Evolutionary conservation across 2,888 invertebrate genomes (phyloP), one percentile per base, ranked within the genome.

Genomic region (Caenorhabditis auriculariae): DNA sequence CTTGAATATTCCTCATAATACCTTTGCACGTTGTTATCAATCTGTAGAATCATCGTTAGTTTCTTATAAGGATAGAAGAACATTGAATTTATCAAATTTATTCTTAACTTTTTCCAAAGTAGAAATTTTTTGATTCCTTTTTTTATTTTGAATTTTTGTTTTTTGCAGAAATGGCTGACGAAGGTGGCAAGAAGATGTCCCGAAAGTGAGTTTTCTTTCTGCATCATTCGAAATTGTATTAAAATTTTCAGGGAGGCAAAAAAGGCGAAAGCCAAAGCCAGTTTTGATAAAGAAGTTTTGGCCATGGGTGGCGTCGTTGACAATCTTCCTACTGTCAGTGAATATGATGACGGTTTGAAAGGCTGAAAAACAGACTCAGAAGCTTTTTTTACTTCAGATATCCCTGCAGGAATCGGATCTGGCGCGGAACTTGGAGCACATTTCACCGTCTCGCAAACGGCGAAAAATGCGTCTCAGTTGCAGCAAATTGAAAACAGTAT

Each of bases 381-480:
- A 42, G 23, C 9, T 47, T 44, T 15, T 44, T 28, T 48, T 52
- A 28, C 45, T 47, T 55, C 54, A 48, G 72, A 55, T n/a, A n/a
- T n/a, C n/a, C n/a, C n/a, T 17, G 74, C 68, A 21, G 81, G 81
- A 29, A 81, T 81, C 57, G 81, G 81, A n/a, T 70, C 75, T 0
- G 79, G 72, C 2, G 72, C 66, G 12, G 91, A 91, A 54, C 84
- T 93, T 17, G 92, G 90, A 57, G 89, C 90, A 35, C 95, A 96
- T 83, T 98, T 98, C 82, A 92, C 95, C 3, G 90, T 98, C 63
- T 95, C 95, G 4, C 88, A 88, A 78, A 90, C 89, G 52, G 87
- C 86, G 87, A 75, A 74, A 55, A 73, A 68, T 9, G 82, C 61
- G 75, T 82, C 87, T 88, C 85, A 32, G 84, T 83, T 49, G 84